These are phyloP conservation scores for Pterobdella sp. DNA, from an alignment of 2,888 invertebrate species.

Conservation along the genomic window DNA sequence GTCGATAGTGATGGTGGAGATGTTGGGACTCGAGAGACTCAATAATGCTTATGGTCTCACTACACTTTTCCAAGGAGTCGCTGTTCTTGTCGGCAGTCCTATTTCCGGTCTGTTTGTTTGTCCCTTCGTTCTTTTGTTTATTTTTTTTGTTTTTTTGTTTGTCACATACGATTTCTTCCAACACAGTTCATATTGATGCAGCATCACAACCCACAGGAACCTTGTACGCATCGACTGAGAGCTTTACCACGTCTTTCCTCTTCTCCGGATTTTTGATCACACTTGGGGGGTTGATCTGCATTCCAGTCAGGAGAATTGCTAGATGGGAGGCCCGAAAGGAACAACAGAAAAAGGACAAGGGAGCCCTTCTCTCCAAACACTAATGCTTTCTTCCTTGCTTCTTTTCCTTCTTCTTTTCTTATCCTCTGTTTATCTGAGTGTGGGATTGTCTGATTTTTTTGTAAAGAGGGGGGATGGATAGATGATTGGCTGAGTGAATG, in stretches of 20 bases:
- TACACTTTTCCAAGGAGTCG: slow-evolving; percentile 50
- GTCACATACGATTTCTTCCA: too few relatives aligned
- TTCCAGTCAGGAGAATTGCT: slow-evolving; percentile 35
- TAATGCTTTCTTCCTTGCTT: background rate
- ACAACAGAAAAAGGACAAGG: background rate
- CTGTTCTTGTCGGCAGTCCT: slow-evolving; percentile 37
- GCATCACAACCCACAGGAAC: slow-evolving; percentile 32
- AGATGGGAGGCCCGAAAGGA: slow-evolving; percentile 30
- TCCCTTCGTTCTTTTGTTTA: background rate
- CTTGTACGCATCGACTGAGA: slow-evolving; percentile 35
- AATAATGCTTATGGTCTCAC: slow-evolving; percentile 55
- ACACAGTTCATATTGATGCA: too few relatives aligned
- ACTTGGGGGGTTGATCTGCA: slow-evolving; percentile 36
- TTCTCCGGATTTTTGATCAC: slow-evolving; percentile 34
- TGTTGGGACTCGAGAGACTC: slow-evolving; percentile 54
- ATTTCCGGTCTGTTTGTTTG: slow-evolving; percentile 34
- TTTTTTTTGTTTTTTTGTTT: too few relatives aligned
- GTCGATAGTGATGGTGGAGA: slow-evolving; percentile 55
- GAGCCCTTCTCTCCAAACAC: background rate
- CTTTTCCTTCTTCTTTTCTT: background rate
- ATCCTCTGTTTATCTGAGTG: background rate
- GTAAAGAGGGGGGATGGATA: too few relatives aligned
- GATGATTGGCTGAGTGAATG: background rate
- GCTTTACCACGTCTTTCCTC: slow-evolving; percentile 36
- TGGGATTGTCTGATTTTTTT: too few relatives aligned